A percentile compares a stretch with the other conserved stretches of the same genome.
These are phyloP conservation scores for Cantharis flavilabris DNA, from an alignment of 2,888 invertebrate genomes.

Conservation along the genomic window DNA sequence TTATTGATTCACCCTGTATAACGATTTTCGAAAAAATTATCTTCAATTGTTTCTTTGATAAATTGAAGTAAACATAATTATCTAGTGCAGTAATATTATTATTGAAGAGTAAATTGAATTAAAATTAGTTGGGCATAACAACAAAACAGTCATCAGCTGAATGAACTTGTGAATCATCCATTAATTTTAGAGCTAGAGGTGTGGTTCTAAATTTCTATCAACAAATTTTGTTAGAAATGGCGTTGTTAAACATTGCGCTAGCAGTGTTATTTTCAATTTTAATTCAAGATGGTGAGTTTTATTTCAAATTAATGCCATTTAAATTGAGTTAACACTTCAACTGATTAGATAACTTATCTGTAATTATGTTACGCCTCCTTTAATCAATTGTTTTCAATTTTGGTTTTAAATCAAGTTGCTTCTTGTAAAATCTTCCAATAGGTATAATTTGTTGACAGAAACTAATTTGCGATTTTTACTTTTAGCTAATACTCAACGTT, in stretches of 20 bases:
- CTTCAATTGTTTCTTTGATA: not conserved
- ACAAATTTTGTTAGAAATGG: constrained; percentile 30
- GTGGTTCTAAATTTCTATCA: constrained; percentile 23
- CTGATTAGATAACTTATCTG: not conserved
- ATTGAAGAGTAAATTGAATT: not conserved
- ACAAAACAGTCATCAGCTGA: not conserved
- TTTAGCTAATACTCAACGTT: constrained; percentile 68
- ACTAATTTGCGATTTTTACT: constrained; percentile 38
- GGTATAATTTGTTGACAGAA: not conserved
- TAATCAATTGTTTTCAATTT: not conserved
- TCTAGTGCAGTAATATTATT: not conserved
- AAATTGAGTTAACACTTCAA: not conserved
- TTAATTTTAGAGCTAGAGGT: constrained; percentile 20
- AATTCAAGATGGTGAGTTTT: constrained; percentile 34
- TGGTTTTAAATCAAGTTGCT: constrained; percentile 8
- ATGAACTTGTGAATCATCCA: not conserved
- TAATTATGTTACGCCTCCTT: not conserved
- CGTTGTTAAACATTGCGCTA: constrained; percentile 22
- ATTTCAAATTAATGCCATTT: not conserved
- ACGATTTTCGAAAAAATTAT: not conserved
- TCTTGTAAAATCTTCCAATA: not conserved
- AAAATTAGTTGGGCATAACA: not conserved
- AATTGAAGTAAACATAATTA: not conserved
- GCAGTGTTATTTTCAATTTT: constrained; percentile 34
- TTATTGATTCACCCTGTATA: not conserved